Percentiles rank a stretch among this genome's conserved stretches.
phyloP scores from a whole-genome alignment of 2,797 vertebrate species.

The Microctenopoma steveboyesi region DNA sequence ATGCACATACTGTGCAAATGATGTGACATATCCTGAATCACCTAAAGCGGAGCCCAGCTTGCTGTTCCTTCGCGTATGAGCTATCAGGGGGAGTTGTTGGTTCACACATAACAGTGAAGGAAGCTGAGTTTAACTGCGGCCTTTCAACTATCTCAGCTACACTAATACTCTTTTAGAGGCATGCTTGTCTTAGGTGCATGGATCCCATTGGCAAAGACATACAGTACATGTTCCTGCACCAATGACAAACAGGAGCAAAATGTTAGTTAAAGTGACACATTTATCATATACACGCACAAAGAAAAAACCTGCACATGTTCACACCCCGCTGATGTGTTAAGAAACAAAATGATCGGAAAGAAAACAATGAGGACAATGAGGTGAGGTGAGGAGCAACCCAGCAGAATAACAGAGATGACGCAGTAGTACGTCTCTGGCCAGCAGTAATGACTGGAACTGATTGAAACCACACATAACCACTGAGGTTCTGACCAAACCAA shows the following conservation, averaged over 20 bases:
- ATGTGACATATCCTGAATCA: constrained; percentile 59
- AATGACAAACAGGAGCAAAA: constrained; percentile 13
- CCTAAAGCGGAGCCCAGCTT: constrained; percentile 49
- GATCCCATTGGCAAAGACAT: constrained; percentile 38
- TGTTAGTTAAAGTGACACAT: constrained; percentile 10
- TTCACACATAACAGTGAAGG: constrained; percentile 32
- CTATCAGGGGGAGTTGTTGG: constrained; percentile 16
- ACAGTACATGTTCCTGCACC: background rate
- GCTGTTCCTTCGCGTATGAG: constrained; percentile 45
- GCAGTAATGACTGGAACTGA: constrained; percentile 67
- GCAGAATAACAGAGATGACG: constrained; percentile 38
- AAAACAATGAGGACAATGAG: constrained; percentile 25
- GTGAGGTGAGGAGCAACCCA: constrained; percentile 41
- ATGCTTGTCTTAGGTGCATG: constrained; percentile 18
- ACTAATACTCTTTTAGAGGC: constrained; percentile 28
- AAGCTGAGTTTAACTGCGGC: constrained; percentile 32
- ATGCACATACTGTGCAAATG: constrained; percentile 5
- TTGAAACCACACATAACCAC: constrained; percentile 57
- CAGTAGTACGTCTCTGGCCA: constrained; percentile 41
- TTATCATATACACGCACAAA: background rate
- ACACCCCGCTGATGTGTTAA: constrained; percentile 31
- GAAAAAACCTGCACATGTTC: constrained; percentile 15
- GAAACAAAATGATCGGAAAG: constrained; percentile 29
- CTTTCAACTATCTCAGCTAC: constrained; percentile 30
- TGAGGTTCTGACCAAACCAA: constrained; percentile 42